Evolutionary conservation across 2,888 invertebrate species (phyloP), one percentile per base, ranked within the genome.

Genomic region (Allophyes oxyacanthae): DNA sequence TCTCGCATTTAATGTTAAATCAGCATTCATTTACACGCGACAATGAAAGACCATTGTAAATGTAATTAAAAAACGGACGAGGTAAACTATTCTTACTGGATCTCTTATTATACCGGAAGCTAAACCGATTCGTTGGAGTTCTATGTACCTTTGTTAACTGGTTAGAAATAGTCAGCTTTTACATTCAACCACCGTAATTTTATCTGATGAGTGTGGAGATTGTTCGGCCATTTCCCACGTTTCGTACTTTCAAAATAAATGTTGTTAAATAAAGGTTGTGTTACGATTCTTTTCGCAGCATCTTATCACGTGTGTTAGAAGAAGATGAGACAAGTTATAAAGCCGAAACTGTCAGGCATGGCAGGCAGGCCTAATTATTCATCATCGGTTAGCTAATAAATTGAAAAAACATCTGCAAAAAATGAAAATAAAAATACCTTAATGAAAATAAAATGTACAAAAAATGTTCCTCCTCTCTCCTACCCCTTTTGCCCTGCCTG

Each of bases 171-270:
- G 14, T 41, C 26, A 15, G 34, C 43, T 52, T 57, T 59, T 62
- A 61, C 52, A 55, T 66, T 54, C 10, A 45, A 49, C 40, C 32
- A 20, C 43, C 25, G 36, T 61, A 51, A 59, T 61, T 58, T 46
- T 26, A 48, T 58, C 51, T 63, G 51, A 54, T 52, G 61, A 70
- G 41, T 50, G 48, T 41, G n/a, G 53, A 59, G 46, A 72, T 72
- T 72, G 63, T 62, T 15, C 41, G 37, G 13, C 9, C 6, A 52
- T 44, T 75, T 74, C 73, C 56, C 69, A 72, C 72, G 65, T 54
- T 56, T 46, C 37, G 33, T 49, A 65, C 69, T 75, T 75, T 75
- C 69, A 65, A 74, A 72, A 60, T 48, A 46, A 65, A 60, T 56
- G 49, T 44, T 43, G 34, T 45, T 15, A 30, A 25, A 25, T 11